A percentile compares a stretch with the other conserved stretches of the same genome.
These are phyloP conservation scores for Galeopsomyia nigrocyanea DNA, from an alignment of 2,888 invertebrate species.

Conservation along the genomic window DNA sequence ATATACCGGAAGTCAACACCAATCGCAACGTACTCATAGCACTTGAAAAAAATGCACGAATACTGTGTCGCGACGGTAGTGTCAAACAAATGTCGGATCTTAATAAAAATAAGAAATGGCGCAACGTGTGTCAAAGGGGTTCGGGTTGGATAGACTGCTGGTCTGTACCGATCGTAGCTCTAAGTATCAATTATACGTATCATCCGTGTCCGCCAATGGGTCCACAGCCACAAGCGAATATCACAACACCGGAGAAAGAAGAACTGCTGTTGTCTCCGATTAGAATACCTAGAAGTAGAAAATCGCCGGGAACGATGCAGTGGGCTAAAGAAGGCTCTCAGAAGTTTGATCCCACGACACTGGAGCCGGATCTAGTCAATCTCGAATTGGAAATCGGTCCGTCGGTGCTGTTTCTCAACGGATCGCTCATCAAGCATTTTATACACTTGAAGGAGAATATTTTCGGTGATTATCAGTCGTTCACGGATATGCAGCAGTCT, in stretches of 20 bases:
- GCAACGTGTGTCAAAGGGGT: conserved; percentile 81
- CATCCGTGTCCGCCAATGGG: conserved; percentile 93
- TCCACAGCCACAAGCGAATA: conserved; percentile 90
- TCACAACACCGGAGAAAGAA: conserved; percentile 95
- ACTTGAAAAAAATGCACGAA: conserved; percentile 89
- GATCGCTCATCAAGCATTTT: conserved; percentile 90
- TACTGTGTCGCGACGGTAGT: conserved; percentile 83
- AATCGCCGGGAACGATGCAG: conserved; percentile 76
- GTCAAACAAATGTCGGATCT: conserved; percentile 72
- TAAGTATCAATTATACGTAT: conserved; percentile 91
- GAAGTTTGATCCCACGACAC: conserved; percentile 88
- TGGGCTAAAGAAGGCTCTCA: conserved; percentile 78
- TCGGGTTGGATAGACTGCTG: conserved; percentile 96
- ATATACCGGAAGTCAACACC: conserved; percentile 92
- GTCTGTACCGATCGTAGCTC: conserved; percentile 94
- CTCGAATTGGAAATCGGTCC: conserved; percentile 96
- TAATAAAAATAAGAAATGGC: conserved; percentile 77
- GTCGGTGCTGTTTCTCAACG: conserved; percentile 91
- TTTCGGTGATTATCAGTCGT: conserved; percentile 95
- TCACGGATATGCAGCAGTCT: conserved; percentile 90
- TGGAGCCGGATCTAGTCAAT: conserved; percentile 90
- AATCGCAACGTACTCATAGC: conserved; percentile 86
- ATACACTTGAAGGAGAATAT: conserved; percentile 96
- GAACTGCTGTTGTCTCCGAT: conserved; percentile 93
- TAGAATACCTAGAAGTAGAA: conserved; percentile 85